These are phyloP conservation scores for Cuniculus paca DNA, from an alignment of 2,797 vertebrate genomes.

Conservation along the genomic window DNA sequence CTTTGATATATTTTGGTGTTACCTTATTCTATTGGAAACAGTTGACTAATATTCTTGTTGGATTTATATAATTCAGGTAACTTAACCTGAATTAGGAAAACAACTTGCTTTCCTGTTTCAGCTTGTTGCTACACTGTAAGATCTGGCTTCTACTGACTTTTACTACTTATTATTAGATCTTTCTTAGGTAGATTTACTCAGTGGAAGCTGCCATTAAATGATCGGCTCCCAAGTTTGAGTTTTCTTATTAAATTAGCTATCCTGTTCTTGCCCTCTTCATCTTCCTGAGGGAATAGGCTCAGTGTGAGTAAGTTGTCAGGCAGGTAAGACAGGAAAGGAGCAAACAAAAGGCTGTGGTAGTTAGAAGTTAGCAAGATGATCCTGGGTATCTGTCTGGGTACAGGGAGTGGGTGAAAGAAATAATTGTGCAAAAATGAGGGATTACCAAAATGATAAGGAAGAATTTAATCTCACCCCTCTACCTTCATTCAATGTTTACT, in stretches of 20 bases:
- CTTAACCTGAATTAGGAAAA: not conserved
- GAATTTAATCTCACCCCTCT: not conserved
- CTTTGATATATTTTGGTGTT: slow-evolving; percentile 61
- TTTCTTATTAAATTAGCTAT: not conserved
- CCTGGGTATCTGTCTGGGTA: not conserved
- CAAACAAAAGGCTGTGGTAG: not conserved
- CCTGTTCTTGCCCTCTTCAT: not conserved
- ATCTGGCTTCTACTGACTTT: not conserved
- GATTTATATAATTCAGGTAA: slow-evolving; percentile 21
- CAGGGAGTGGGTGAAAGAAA: not conserved
- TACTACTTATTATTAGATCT: not conserved
- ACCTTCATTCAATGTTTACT: not conserved
- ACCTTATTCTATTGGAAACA: slow-evolving; percentile 64
- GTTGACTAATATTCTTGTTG: slow-evolving; percentile 60
- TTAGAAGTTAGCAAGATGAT: not conserved
- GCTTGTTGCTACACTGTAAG: not conserved
- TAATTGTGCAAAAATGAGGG: not conserved
- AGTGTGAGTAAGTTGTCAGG: not conserved
- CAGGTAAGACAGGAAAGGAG: not conserved
- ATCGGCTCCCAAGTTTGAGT: not conserved
- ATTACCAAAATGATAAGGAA: not conserved
- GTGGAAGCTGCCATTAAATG: not conserved
- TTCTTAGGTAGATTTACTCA: not conserved
- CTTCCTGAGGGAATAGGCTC: not conserved
- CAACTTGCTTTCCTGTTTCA: not conserved